phyloP scores from a whole-genome alignment of 2,797 vertebrate genomes.

The Gadopsis bispinosus region DNA sequence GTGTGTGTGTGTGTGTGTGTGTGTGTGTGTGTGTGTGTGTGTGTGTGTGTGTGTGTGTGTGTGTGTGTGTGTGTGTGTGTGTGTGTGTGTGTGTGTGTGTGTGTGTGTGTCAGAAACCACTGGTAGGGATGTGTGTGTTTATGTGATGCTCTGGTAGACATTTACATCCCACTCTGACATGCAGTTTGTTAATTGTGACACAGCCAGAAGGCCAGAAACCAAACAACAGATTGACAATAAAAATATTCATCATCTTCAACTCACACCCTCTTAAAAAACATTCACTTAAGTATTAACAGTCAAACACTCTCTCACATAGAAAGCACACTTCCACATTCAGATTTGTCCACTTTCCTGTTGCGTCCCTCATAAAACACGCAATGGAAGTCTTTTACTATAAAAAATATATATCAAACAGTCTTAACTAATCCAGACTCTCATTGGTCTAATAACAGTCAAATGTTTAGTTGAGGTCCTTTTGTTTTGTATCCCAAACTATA shows the following conservation, averaged over 20 bases:
- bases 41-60: too few species aligned
- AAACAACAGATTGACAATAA: conserved; percentile 53
- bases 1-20: too few species aligned
- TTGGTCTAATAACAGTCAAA: neutral
- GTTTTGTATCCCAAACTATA: neutral
- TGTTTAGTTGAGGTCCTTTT: neutral
- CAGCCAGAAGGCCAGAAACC: conserved; percentile 37
- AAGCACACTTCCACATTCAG: neutral
- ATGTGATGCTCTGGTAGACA: conserved; percentile 10
- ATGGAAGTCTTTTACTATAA: neutral
- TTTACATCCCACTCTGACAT: conserved; percentile 39
- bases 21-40: too few species aligned
- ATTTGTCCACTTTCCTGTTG: neutral
- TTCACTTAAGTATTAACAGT: neutral
- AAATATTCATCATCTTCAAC: conserved; percentile 16
- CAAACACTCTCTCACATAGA: neutral
- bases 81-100: conserved; percentile 23
- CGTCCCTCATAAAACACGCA: neutral
- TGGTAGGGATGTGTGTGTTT: conserved; percentile 26
- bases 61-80: conserved; percentile 69
- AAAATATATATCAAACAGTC: neutral
- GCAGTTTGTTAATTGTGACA: conserved; percentile 48
- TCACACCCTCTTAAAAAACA: neutral
- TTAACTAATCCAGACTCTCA: neutral
- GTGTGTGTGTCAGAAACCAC: neutral